phyloP scores from a whole-genome alignment of 2,888 invertebrate species.

The Agrotis ipsilon region DNA sequence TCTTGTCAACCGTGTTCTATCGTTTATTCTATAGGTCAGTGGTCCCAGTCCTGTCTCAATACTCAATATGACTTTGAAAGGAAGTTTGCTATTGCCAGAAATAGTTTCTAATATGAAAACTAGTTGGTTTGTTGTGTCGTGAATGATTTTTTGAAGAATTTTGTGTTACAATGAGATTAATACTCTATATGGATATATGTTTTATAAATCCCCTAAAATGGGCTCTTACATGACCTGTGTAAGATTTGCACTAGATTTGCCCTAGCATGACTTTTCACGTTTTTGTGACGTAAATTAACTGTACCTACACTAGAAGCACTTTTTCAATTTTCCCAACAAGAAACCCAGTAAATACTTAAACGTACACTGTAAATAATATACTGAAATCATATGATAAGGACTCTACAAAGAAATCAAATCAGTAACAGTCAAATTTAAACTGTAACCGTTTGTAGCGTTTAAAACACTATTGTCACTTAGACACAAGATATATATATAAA shows the following conservation, averaged over 20 bases:
- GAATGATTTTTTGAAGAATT: background rate
- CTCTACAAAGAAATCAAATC: background rate
- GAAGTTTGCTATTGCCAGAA: conserved; percentile 7
- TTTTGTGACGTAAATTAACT: too few relatives aligned
- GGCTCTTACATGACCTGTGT: background rate
- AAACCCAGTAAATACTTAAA: too few relatives aligned
- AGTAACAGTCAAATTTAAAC: background rate
- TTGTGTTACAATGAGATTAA: background rate
- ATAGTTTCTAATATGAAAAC: conserved; percentile 14
- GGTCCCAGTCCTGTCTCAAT: conserved; percentile 24
- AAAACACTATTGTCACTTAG: too few relatives aligned
- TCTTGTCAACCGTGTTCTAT: conserved; percentile 30
- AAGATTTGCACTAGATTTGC: too few relatives aligned
- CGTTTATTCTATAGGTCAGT: conserved; percentile 40
- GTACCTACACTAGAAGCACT: too few relatives aligned
- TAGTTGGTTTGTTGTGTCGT: background rate
- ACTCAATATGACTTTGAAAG: conserved; percentile 23
- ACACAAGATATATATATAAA: too few relatives aligned
- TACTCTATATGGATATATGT: background rate
- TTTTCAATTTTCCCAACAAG: too few relatives aligned
- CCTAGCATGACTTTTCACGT: too few relatives aligned
- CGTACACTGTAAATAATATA: too few relatives aligned
- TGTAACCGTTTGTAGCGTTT: too few relatives aligned
- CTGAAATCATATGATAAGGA: too few relatives aligned
- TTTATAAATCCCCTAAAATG: background rate